Conservation (phyloP, 2,797 vertebrate genomes). For the Vespertilio murinus region DNA sequence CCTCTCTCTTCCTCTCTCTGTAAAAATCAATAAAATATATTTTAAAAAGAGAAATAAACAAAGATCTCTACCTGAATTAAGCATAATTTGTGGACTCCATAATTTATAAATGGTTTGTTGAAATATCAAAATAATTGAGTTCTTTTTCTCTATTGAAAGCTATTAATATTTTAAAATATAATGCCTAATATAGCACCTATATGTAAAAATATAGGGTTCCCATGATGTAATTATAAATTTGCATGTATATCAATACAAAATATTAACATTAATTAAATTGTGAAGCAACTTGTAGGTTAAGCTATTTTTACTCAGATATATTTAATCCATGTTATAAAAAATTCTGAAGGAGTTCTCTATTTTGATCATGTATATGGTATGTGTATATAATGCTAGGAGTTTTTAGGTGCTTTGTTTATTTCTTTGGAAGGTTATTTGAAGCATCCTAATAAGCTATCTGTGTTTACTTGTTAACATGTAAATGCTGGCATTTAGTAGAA, state of each 20-base stretch:
- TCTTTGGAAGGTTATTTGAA: constrained; percentile 7
- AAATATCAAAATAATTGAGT: constrained; percentile 79
- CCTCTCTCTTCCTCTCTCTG: too few relatives aligned
- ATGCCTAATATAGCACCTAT: neutral
- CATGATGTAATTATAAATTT: neutral
- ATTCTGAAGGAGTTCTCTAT: neutral
- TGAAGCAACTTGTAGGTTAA: neutral
- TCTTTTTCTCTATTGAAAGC: constrained; percentile 58
- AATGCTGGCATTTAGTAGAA: neutral
- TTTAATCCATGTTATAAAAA: neutral
- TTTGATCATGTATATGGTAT: neutral
- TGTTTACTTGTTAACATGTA: neutral
- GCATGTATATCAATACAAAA: neutral
- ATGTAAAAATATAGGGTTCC: neutral
- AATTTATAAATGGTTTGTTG: constrained; percentile 74
- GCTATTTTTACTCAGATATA: neutral
- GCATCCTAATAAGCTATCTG: neutral
- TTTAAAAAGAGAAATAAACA: constrained; percentile 29
- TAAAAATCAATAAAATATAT: too few relatives aligned
- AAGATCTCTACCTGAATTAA: constrained; percentile 59
- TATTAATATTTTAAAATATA: constrained; percentile 36
- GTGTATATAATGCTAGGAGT: neutral
- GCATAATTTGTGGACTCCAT: constrained; percentile 48
- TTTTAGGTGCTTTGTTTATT: neutral
- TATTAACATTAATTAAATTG: neutral